A percentile compares a stretch with the other conserved stretches of the same genome.
phyloP scores from a whole-genome alignment of 2,113 vertebrate genomes.

The Ceyx cyanopectus region DNA sequence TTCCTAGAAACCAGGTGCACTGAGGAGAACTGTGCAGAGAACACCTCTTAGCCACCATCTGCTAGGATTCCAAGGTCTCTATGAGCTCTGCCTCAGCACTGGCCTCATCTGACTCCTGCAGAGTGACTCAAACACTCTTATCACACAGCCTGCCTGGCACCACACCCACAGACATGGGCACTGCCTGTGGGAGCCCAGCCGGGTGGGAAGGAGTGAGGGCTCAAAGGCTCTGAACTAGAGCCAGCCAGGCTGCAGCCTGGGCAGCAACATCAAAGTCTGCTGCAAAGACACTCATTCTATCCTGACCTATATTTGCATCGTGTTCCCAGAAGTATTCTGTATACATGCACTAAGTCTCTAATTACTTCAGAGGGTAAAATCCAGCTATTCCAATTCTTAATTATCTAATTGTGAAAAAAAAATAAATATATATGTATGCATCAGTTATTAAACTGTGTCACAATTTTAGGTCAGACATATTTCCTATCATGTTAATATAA shows the following conservation, averaged over 20 bases:
- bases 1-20: not conserved
- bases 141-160: not conserved
- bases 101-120: not conserved
- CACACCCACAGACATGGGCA: not conserved
- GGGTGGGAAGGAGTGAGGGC: accelerated
- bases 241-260: not conserved
- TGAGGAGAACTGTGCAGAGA: not conserved
- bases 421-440: not conserved
- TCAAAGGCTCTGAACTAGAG: not conserved
- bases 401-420: not conserved
- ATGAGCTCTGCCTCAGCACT: not conserved
- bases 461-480: not conserved
- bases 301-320: not conserved
- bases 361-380: not conserved
- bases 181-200: not conserved
- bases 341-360: not conserved
- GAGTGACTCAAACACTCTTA: accelerated
- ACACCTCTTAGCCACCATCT: not conserved
- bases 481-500: not conserved
- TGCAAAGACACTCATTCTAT: accelerated
- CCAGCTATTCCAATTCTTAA: not conserved
- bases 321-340: not conserved
- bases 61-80: not conserved
- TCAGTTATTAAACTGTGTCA: not conserved
- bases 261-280: accelerated